Conservation (phyloP, 2,797 vertebrate species). For the Poecilia velifera region DNA sequence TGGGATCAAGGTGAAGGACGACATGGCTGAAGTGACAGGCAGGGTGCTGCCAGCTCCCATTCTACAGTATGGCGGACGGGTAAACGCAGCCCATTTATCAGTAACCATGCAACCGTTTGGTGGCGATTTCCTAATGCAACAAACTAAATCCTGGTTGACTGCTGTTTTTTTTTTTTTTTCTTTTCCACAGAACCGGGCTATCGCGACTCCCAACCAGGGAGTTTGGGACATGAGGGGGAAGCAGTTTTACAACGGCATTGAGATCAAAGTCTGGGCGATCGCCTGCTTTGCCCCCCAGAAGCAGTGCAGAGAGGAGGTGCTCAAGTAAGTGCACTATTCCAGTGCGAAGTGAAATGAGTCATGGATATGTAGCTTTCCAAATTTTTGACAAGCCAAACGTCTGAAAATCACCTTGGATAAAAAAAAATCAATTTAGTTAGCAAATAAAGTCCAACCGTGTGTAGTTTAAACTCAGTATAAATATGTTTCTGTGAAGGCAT, state of each 20-base stretch:
- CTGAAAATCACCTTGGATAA: background rate
- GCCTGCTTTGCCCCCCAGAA: constrained; percentile 99
- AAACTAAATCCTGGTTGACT: constrained; percentile 9
- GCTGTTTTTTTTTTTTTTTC: background rate
- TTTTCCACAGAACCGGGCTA: constrained; percentile 91
- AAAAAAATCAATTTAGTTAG: background rate
- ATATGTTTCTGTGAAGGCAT: background rate
- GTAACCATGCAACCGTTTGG: background rate
- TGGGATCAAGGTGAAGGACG: constrained; percentile 98
- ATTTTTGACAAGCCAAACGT: background rate
- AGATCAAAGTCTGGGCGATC: constrained; percentile 99
- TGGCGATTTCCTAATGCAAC: background rate
- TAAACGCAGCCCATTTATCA: constrained; percentile 70
- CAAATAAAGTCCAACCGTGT: background rate
- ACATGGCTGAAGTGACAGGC: constrained; percentile 98
- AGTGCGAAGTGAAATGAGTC: background rate
- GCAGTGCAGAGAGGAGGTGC: constrained; percentile 98
- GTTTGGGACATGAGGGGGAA: constrained; percentile 99
- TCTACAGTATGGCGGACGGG: constrained; percentile 97
- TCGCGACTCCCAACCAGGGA: constrained; percentile 98
- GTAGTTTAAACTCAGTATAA: background rate
- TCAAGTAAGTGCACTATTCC: constrained; percentile 88
- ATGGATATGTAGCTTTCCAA: background rate
- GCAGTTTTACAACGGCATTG: constrained; percentile 99
- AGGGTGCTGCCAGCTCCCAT: constrained; percentile 96